These are phyloP conservation scores for Nymphalis urticae DNA, from an alignment of 2,888 invertebrate genomes.

Conservation along the genomic window DNA sequence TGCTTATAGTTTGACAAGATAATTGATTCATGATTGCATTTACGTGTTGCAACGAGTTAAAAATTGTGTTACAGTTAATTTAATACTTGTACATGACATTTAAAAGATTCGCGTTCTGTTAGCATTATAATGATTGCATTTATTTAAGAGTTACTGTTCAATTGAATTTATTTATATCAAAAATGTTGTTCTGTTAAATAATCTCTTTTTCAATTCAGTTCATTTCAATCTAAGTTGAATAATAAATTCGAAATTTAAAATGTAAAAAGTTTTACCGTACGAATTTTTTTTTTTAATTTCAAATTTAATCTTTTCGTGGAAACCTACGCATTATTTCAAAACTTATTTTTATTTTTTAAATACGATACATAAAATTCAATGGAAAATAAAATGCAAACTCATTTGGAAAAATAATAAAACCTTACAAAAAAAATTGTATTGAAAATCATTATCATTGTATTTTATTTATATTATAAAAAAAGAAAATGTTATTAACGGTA, in stretches of 20 bases:
- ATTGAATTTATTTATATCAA: background rate
- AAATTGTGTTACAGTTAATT: slow-evolving; percentile 26
- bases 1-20: slow-evolving; percentile 36
- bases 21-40: slow-evolving; percentile 36
- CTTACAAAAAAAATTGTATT: slow-evolving; percentile 21
- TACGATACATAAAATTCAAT: background rate
- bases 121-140: background rate
- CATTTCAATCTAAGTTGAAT: background rate
- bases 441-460: slow-evolving; percentile 25
- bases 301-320: no score
- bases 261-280: background rate
- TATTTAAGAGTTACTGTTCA: background rate
- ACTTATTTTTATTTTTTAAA: background rate
- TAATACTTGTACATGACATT: slow-evolving; percentile 14
- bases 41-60: slow-evolving; percentile 26
- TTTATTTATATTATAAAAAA: slow-evolving; percentile 31
- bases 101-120: slow-evolving; percentile 5
- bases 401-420: slow-evolving; percentile 21
- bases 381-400: slow-evolving; percentile 1
- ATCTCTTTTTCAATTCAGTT: background rate
- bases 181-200: background rate
- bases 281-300: no score
- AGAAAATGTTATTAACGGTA: slow-evolving; percentile 34
- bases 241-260: background rate
- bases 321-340: background rate